phyloP scores from a whole-genome alignment of 2,797 vertebrate genomes.

The Chiroxiphia lanceolata region DNA sequence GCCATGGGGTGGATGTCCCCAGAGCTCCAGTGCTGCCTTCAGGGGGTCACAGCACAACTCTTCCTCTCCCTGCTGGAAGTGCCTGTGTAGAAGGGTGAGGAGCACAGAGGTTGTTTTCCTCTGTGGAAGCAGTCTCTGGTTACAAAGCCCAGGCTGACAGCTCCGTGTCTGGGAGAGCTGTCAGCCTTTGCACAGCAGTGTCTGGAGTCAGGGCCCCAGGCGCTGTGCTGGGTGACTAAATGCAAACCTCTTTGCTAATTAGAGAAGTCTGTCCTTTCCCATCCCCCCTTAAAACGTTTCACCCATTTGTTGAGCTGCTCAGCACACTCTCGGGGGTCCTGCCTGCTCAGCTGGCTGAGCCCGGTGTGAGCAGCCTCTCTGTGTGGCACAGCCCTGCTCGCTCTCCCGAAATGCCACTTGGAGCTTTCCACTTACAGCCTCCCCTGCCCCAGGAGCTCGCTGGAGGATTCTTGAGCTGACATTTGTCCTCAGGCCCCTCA shows the following conservation, averaged over 20 bases:
- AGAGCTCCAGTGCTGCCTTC: fast-evolving
- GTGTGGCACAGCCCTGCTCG: neutral
- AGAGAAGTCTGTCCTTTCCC: conserved; percentile 44
- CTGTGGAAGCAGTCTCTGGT: conserved; percentile 15
- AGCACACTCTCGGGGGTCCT: neutral
- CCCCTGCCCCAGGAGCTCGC: neutral
- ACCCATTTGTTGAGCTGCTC: neutral
- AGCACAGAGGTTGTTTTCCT: conserved; percentile 30
- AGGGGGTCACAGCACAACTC: neutral
- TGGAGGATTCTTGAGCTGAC: conserved; percentile 34
- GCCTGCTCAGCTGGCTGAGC: neutral
- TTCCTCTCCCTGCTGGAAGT: neutral
- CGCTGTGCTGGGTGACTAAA: conserved; percentile 48
- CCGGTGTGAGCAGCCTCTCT: neutral
- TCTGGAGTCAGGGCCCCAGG: conserved; percentile 57
- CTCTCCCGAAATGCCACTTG: neutral
- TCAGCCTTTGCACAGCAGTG: conserved; percentile 46
- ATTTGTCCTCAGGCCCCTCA: conserved; percentile 46
- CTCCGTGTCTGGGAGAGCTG: conserved; percentile 37
- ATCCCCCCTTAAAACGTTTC: neutral
- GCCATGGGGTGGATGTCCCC: neutral
- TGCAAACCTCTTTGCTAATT: conserved; percentile 56
- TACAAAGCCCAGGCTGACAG: conserved; percentile 52
- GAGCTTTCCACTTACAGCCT: conserved; percentile 14
- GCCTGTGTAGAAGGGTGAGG: neutral